Percentiles rank a stretch among this genome's conserved stretches.
Conservation (phyloP, 2,888 invertebrate species). For the Eristalinus aeneus region DNA sequence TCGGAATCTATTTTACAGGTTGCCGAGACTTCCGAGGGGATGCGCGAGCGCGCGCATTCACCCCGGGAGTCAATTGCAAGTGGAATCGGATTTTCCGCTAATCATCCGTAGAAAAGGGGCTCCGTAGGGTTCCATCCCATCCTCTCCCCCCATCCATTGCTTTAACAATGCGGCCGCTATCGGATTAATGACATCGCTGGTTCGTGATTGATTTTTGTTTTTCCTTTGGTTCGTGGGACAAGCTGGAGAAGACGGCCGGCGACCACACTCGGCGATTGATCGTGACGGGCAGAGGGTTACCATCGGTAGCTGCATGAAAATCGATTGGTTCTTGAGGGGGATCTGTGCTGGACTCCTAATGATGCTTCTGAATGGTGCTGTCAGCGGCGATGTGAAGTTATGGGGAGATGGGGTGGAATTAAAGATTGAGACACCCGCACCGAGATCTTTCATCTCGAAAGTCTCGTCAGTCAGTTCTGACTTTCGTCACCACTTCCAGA, state of each 20-base stretch:
- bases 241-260: not conserved
- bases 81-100: conserved; percentile 18
- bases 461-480: too few species aligned
- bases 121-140: not conserved
- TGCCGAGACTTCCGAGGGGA: conserved; percentile 19
- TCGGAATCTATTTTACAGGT: conserved; percentile 56
- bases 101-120: conserved; percentile 15
- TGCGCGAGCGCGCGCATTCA: conserved; percentile 13
- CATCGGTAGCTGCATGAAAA: conserved; percentile 18
- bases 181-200: conserved; percentile 24
- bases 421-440: too few species aligned
- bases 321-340: conserved; percentile 9
- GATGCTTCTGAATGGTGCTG: not conserved
- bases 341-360: not conserved
- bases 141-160: not conserved
- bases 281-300: not conserved
- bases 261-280: not conserved
- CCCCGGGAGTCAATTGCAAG: conserved; percentile 36
- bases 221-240: not conserved
- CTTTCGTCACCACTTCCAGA: too few species aligned
- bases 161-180: not conserved
- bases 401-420: not conserved
- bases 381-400: conserved; percentile 4
- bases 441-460: too few species aligned
- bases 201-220: conserved; percentile 17